Evolutionary conservation across 2,888 invertebrate genomes (phyloP).

Genomic region (Spilarctia lutea): DNA sequence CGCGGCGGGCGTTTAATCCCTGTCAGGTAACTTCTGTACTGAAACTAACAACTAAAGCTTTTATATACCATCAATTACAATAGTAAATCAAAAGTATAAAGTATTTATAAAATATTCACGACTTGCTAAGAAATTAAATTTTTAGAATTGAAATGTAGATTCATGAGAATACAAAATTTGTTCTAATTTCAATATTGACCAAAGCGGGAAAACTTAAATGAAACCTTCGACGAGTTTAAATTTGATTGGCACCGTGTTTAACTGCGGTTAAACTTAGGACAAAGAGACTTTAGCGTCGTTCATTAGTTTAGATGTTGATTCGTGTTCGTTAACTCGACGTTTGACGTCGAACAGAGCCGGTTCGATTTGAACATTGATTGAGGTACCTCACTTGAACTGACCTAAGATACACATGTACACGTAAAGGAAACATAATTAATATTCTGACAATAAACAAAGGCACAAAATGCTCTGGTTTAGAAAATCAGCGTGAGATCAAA

Average conservation of each 20-base stretch:
- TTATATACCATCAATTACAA: not conserved
- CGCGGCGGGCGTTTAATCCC: constrained; percentile 48
- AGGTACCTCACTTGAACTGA: constrained; percentile 1
- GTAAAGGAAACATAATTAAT: not conserved
- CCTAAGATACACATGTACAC: not conserved
- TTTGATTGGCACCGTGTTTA: constrained; percentile 28
- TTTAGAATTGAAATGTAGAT: not conserved
- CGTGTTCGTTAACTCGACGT: constrained; percentile 20
- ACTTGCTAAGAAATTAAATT: not conserved
- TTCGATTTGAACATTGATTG: constrained; percentile 14
- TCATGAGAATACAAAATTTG: not conserved
- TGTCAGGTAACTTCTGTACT: constrained; percentile 13
- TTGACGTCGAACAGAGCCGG: constrained; percentile 16
- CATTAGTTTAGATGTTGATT: constrained; percentile 20
- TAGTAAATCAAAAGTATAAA: not conserved
- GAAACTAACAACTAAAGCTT: constrained; percentile 12
- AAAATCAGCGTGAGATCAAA: too few relatives aligned
- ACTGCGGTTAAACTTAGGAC: constrained; percentile 31
- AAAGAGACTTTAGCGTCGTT: constrained; percentile 26
- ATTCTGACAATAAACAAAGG: not conserved
- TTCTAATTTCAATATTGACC: not conserved
- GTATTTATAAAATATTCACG: not conserved
- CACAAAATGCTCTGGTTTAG: not conserved
- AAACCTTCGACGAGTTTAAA: constrained; percentile 15
- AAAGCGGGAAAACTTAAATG: not conserved